Base-by-base conservation (phyloP, 2,888 invertebrate genomes). In the Seira sanloemensis region DNA sequence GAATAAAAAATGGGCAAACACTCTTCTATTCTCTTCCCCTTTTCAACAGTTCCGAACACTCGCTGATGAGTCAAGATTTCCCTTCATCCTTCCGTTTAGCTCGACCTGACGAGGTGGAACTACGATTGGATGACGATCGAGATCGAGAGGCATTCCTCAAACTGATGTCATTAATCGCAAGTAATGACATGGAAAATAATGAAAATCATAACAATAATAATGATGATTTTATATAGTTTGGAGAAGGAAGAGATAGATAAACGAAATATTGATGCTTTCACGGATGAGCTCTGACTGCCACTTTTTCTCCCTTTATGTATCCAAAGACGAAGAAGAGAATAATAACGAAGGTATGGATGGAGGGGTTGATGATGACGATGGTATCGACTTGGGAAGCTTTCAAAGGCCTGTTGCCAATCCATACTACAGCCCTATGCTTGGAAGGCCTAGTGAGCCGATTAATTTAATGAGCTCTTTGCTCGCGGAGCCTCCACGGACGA, bases 401-500 rank as follows among this genome's bases (percentile, higher is more conserved):
- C 78, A 79, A 67, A 54, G 77, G 58, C 74, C 79, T 62, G 68
- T 66, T 72, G 77, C 66, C 9, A 77, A 37, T 50, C 77, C 78
- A n/a, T 80, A 76, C 71, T 79, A 73, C 73, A 67, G 67, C 67
- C 79, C 73, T 67, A 37, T 73, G 19, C 50, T 72, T 27, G 67
- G 58, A 12, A 66, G 71, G 76, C 62, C 78, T 37, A 73, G 46
- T 58, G 79, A 86, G 26, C 73, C 78, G 72, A 76, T 80, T 72
- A 71, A 79, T 72, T 69, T 86, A 83, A 86, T 86, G 78, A 86
- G 78, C 76, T 82, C 82, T 0, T 54, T 79, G 74, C 24, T 79
- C 24, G 83, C 84, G 19, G 84, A 79, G 12, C 71, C 78, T 19
- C 78, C 78, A 65, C 72, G 78, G 58, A 37, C 75, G 62, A 46